Percentiles rank a stretch among this genome's conserved stretches.
phyloP scores from a whole-genome alignment of 2,113 vertebrate genomes.

The Lasiurus borealis region DNA sequence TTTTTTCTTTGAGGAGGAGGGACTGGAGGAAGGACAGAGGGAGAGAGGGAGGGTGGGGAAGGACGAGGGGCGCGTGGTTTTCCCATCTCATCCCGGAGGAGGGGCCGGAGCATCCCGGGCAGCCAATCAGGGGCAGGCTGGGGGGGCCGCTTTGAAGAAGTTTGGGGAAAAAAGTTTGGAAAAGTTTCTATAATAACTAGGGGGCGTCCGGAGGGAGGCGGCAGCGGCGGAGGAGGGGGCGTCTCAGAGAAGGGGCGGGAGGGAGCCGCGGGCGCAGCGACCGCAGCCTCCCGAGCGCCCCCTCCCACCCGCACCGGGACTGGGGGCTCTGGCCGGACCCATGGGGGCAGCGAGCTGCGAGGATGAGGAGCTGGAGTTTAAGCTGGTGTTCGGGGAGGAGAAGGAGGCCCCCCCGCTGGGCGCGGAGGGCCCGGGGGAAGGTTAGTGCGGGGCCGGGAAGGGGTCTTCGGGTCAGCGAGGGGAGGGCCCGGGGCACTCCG shows the following conservation, averaged over 20 bases:
- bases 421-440: constrained; percentile 82
- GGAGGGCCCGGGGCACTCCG: background rate
- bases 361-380: constrained; percentile 87
- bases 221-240: constrained; percentile 80
- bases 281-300: constrained; percentile 67
- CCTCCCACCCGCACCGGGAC: constrained; percentile 62
- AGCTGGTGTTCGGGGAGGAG: constrained; percentile 87
- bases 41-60: constrained; percentile 28
- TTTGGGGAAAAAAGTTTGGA: constrained; percentile 84
- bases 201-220: constrained; percentile 82
- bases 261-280: constrained; percentile 71
- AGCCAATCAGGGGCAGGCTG: constrained; percentile 79
- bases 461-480: constrained; percentile 14
- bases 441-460: constrained; percentile 76
- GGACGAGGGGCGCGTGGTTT: constrained; percentile 78
- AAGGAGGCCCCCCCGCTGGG: constrained; percentile 81
- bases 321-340: constrained; percentile 64
- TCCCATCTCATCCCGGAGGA: constrained; percentile 82
- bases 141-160: constrained; percentile 80
- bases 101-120: constrained; percentile 78
- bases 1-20: constrained; percentile 51
- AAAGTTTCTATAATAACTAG: constrained; percentile 84
- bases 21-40: background rate
- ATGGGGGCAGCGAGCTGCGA: constrained; percentile 87
- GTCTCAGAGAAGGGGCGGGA: constrained; percentile 76